These are phyloP conservation scores for Antheraea assamensis DNA, from an alignment of 2,888 invertebrate genomes.

Conservation along the genomic window DNA sequence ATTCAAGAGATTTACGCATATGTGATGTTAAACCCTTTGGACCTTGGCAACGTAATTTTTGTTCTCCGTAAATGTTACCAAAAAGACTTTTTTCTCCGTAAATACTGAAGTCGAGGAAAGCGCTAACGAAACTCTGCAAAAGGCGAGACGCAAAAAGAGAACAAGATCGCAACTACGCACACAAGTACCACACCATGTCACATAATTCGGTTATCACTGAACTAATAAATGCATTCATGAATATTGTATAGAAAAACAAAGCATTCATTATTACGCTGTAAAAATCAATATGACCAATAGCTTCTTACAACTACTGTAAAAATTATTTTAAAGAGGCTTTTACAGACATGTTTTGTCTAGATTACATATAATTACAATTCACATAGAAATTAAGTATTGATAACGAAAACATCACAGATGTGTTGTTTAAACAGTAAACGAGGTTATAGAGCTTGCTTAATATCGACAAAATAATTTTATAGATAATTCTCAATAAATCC, in stretches of 20 bases:
- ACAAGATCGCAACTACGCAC: constrained; percentile 56
- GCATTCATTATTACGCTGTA: background rate
- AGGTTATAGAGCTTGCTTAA: too few relatives aligned
- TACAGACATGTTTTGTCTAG: too few relatives aligned
- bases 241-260: too few relatives aligned
- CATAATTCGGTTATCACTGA: constrained; percentile 47
- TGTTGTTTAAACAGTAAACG: too few relatives aligned
- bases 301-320: background rate
- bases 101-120: constrained; percentile 34
- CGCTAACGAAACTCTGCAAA: constrained; percentile 64
- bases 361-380: too few relatives aligned
- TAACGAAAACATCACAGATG: too few relatives aligned
- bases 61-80: background rate
- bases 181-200: constrained; percentile 67
- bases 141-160: constrained; percentile 55
- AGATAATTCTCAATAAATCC: too few relatives aligned
- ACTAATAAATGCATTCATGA: constrained; percentile 57
- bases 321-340: too few relatives aligned
- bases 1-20: background rate
- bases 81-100: constrained; percentile 25
- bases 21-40: background rate
- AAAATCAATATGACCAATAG: background rate
- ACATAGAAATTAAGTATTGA: too few relatives aligned
- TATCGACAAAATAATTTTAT: too few relatives aligned
- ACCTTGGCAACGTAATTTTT: background rate